A percentile compares a stretch with the other conserved stretches of the same genome.
phyloP scores from a whole-genome alignment of 2,888 invertebrate species.

The Dynastes maya region DNA sequence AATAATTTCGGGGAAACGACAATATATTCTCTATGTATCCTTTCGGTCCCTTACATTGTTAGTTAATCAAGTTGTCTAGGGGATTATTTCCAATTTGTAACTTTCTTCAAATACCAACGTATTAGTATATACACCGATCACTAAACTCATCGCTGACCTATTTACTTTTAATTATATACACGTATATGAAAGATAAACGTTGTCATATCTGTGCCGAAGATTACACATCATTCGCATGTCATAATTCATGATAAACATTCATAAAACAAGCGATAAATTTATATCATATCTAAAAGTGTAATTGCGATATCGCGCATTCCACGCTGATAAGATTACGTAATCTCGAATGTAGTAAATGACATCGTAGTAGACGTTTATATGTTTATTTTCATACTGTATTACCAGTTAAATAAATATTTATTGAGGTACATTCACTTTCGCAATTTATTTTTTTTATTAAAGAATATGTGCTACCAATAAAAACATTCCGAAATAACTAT shows the following conservation, averaged over 20 bases:
- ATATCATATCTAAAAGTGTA: neutral
- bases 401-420: slow-evolving; percentile 5
- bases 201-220: neutral
- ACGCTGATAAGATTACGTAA: slow-evolving; percentile 7
- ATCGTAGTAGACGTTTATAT: neutral
- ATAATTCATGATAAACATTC: neutral
- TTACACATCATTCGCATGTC: slow-evolving; percentile 7
- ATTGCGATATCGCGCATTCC: slow-evolving; percentile 7
- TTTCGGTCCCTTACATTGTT: too few species aligned
- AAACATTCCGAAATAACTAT: neutral
- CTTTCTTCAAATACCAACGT: too few species aligned
- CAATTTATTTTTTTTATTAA: neutral
- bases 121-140: neutral
- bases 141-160: neutral
- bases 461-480: neutral
- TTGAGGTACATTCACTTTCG: neutral
- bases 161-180: neutral
- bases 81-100: too few species aligned
- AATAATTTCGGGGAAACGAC: too few species aligned
- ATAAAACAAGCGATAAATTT: neutral
- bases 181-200: neutral
- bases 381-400: neutral
- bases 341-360: neutral
- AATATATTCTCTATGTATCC: too few species aligned
- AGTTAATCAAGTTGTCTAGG: too few species aligned